phyloP scores from a whole-genome alignment of 2,797 vertebrate genomes.

The Pelodytes ibericus region DNA sequence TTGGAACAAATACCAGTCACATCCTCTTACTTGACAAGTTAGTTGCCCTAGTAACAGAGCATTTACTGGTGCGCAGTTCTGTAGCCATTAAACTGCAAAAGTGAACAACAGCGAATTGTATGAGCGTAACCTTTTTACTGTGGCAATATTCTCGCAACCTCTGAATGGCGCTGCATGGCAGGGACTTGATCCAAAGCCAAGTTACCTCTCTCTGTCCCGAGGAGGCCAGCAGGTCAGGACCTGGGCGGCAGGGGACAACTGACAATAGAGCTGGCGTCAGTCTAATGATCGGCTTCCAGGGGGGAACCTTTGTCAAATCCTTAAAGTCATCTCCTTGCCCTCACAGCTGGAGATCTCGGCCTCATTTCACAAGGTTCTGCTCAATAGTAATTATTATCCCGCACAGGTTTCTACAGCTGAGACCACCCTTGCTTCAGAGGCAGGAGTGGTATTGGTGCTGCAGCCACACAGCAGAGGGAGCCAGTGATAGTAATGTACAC shows the following conservation, averaged over 20 bases:
- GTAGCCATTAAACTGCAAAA: slow-evolving; percentile 60
- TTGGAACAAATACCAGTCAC: not conserved
- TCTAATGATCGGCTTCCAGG: not conserved
- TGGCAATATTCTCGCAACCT: slow-evolving; percentile 9
- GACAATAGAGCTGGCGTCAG: not conserved
- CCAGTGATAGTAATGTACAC: no score
- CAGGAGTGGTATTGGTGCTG: no score
- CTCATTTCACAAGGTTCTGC: no score
- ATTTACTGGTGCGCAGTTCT: slow-evolving; percentile 65
- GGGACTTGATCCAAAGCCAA: not conserved
- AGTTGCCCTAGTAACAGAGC: slow-evolving; percentile 79
- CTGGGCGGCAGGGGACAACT: not conserved
- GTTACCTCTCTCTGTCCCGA: not conserved
- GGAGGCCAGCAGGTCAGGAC: not conserved
- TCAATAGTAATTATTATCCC: no score
- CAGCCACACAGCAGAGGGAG: no score
- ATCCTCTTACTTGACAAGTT: slow-evolving; percentile 70
- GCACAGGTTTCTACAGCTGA: no score
- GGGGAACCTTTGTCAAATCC: no score
- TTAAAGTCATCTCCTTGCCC: no score
- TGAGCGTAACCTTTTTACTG: slow-evolving; percentile 36
- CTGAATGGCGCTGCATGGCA: not conserved
- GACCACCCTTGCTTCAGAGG: no score
- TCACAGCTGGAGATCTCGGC: no score
- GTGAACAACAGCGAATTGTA: slow-evolving; percentile 60